Base-by-base conservation (phyloP, 2,797 vertebrate genomes). In the Centroberyx gerrardi region DNA sequence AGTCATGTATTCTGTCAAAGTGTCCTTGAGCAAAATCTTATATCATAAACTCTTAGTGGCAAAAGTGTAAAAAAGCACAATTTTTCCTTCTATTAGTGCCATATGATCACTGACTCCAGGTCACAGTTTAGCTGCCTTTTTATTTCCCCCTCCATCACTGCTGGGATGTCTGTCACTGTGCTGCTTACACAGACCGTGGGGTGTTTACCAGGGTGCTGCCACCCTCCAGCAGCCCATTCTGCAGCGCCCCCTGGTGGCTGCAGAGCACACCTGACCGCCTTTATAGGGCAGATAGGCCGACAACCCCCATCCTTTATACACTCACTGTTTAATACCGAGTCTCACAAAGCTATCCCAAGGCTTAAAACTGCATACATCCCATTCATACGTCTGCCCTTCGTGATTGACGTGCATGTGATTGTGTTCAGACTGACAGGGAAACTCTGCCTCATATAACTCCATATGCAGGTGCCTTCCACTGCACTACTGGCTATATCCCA, bases 181-280 rank as follows among this genome's bases (percentile, higher is more conserved):
- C 38, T 54, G 52, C 36, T 62, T 22, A 8, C 18, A 3, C 46
- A 52, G 68, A 44, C 29, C 0, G 4, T 40, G 38, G 55, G 22
- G 31, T 18, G 40, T 59, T 53, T 6, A 18, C 4, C 14, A n/a
- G 14, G 65, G n/a, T 31, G 36, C 40, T 48, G 42, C 62, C 36
- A 9, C 31, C 58, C 33, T 31, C 3, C 9, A 60, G 44, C 75
- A 61, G 52, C 60, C 38, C 51, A 7, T 15, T 83, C 75, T 69
- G 51, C 63, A 86, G 76, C 82, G 38, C 78, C 92, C 84, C 89
- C 85, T 78, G 66, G 83, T 92, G 92, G 90, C 68, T 22, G 15
- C 40, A 69, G 8, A 36, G 13, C 56, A 63, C 56, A 63, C 40
- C 31, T 49, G 46, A 8, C 31, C 18, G 38, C 22, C 12, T 54